A percentile compares a stretch with the other conserved stretches of the same genome.
phyloP scores from a whole-genome alignment of 2,888 invertebrate species.

The Mythimna albipuncta region DNA sequence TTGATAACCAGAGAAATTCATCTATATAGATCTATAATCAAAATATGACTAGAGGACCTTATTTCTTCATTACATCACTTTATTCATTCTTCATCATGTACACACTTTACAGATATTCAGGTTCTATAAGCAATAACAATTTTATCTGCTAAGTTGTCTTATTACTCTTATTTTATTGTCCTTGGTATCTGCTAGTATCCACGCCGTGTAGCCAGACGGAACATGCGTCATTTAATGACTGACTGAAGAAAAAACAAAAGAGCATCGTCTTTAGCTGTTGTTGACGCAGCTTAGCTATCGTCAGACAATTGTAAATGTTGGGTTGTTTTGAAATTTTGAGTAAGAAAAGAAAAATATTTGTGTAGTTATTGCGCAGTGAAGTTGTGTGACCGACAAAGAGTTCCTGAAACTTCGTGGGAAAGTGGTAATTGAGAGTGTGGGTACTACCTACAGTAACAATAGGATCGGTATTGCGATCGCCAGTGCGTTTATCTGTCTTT shows the following conservation, averaged over 20 bases:
- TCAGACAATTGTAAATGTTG: conserved; percentile 55
- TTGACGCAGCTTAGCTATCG: conserved; percentile 34
- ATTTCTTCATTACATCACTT: background rate
- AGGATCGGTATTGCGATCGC: background rate
- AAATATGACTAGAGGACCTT: background rate
- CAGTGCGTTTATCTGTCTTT: background rate
- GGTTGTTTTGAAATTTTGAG: conserved; percentile 29
- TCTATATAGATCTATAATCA: background rate
- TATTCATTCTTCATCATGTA: too few species aligned
- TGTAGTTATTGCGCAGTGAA: conserved; percentile 22
- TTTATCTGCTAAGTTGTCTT: background rate
- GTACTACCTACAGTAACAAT: background rate
- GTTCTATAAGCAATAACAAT: background rate
- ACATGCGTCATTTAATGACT: conserved; percentile 50
- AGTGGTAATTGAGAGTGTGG: background rate
- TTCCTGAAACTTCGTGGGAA: conserved; percentile 28
- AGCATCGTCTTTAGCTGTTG: conserved; percentile 35
- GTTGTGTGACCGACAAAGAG: conserved; percentile 19
- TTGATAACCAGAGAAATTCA: background rate
- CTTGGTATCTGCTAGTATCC: conserved; percentile 17
- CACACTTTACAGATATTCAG: background rate
- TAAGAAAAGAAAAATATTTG: conserved; percentile 26
- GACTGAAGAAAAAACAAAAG: conserved; percentile 51
- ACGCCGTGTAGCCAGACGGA: conserved; percentile 47
- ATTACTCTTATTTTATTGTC: background rate